Evolutionary conservation across 2,888 invertebrate genomes (phyloP).

Genomic region (Chesias legatella): DNA sequence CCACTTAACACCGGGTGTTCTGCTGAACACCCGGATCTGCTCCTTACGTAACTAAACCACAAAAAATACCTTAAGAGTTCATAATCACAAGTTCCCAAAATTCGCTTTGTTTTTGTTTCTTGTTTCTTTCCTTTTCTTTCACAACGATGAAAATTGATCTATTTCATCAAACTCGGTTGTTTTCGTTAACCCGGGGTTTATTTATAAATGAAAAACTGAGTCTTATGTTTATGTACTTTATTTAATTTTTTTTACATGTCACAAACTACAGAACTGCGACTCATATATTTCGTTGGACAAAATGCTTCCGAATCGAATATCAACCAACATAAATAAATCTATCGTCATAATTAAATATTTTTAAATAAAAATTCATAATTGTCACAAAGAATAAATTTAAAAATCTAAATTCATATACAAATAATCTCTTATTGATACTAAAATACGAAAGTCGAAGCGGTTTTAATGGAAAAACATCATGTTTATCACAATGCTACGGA

Average conservation of each 20-base stretch:
- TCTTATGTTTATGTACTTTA: conserved; percentile 69
- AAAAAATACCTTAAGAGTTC: too few relatives aligned
- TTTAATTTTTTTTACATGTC: conserved; percentile 66
- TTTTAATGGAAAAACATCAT: conserved; percentile 72
- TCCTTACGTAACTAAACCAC: too few relatives aligned
- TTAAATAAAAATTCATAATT: conserved; percentile 56
- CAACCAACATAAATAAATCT: conserved; percentile 69
- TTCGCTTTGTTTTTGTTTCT: too few relatives aligned
- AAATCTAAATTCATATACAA: conserved; percentile 77
- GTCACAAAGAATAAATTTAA: conserved; percentile 66
- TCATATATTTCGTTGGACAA: conserved; percentile 72
- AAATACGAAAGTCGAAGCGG: conserved; percentile 65
- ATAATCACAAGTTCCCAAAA: too few relatives aligned
- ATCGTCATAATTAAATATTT: conserved; percentile 60
- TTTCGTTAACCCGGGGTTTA: too few relatives aligned
- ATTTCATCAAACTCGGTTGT: too few relatives aligned
- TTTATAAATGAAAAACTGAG: conserved; percentile 38
- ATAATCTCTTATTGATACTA: conserved; percentile 75
- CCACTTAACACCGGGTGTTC: too few relatives aligned
- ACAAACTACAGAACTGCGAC: conserved; percentile 78
- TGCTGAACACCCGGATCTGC: too few relatives aligned
- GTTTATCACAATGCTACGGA: conserved; percentile 79
- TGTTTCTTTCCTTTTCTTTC: too few relatives aligned
- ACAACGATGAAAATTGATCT: too few relatives aligned
- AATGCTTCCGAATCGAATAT: conserved; percentile 66